These are phyloP conservation scores for Resseliella maxima DNA, from an alignment of 2,888 invertebrate genomes.

Conservation along the genomic window DNA sequence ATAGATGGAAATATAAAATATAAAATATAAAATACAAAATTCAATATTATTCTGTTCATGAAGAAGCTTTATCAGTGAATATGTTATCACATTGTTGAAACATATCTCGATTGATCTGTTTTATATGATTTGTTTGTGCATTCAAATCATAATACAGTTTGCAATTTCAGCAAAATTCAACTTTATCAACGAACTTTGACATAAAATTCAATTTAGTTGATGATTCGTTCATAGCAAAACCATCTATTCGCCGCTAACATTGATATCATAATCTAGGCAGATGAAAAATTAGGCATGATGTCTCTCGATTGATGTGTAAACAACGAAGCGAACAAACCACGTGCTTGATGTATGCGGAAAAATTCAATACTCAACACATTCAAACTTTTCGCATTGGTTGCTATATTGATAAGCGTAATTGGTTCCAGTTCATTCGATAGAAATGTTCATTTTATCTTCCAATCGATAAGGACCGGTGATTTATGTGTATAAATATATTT, in stretches of 20 bases:
- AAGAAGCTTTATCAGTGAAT: too few species aligned
- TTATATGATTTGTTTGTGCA: background rate
- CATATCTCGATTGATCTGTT: too few species aligned
- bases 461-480: background rate
- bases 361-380: background rate
- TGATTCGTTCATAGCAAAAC: background rate
- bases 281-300: slow-evolving; percentile 8
- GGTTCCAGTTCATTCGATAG: background rate
- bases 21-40: too few species aligned
- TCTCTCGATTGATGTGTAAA: background rate
- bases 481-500: too few species aligned
- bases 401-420: slow-evolving; percentile 24
- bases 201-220: background rate
- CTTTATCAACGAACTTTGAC: slow-evolving; percentile 51
- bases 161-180: too few species aligned
- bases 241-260: background rate
- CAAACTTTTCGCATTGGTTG: background rate
- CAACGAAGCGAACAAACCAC: slow-evolving; percentile 21
- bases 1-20: too few species aligned
- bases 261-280: slow-evolving; percentile 32
- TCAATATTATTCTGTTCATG: too few species aligned
- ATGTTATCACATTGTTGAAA: too few species aligned
- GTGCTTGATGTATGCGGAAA: background rate
- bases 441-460: background rate
- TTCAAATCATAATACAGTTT: background rate